phyloP scores from a whole-genome alignment of 2,113 vertebrate genomes.

The Hippopotamus amphibius region DNA sequence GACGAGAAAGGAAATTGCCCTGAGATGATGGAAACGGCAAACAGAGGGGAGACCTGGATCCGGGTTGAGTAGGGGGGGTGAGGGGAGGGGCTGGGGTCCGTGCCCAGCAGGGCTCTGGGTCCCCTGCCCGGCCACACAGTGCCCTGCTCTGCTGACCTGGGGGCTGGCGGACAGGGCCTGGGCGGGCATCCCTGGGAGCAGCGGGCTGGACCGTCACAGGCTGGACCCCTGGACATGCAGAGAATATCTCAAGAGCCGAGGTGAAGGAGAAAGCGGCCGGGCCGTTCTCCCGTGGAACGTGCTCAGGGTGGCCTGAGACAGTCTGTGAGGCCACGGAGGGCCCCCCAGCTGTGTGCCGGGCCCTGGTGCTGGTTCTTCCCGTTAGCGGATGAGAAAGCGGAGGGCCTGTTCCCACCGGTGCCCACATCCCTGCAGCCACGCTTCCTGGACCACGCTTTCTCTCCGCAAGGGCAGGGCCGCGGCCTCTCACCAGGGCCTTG shows the following conservation, averaged over 20 bases:
- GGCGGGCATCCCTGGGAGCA: not conserved
- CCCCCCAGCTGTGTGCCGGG: accelerated
- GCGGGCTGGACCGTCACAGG: accelerated
- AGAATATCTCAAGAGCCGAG: not conserved
- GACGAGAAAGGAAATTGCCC: conserved; percentile 76
- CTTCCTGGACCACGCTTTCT: too few species aligned
- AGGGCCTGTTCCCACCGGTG: not conserved
- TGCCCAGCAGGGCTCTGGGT: not conserved
- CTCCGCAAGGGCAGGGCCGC: not conserved
- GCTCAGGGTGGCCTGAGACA: accelerated
- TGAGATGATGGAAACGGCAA: conserved; percentile 15
- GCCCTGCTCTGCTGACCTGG: not conserved
- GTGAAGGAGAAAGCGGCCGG: accelerated
- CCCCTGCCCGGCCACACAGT: accelerated
- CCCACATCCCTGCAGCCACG: accelerated
- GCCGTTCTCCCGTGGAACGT: accelerated
- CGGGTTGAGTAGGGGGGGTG: conserved; percentile 14
- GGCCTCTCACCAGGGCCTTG: accelerated
- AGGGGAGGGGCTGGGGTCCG: not conserved
- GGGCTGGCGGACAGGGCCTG: not conserved
- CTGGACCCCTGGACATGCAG: accelerated
- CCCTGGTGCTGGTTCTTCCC: too few species aligned
- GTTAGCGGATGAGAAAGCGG: accelerated
- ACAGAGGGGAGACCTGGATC: not conserved
- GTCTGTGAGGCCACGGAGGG: accelerated